phyloP scores from a whole-genome alignment of 2,888 invertebrate genomes.

The Tiliacea aurago region DNA sequence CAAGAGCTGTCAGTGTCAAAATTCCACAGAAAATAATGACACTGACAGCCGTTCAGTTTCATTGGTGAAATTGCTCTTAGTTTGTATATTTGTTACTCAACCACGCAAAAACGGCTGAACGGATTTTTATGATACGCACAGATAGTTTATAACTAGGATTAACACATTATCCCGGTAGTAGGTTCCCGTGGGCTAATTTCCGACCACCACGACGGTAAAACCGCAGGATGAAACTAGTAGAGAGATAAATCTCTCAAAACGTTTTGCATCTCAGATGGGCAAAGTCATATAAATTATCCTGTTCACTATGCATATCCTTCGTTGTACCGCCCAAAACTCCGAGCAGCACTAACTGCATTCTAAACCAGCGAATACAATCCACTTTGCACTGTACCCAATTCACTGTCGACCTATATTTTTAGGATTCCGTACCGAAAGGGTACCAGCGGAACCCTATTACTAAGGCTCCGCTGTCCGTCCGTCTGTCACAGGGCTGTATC shows the following conservation, averaged over 20 bases:
- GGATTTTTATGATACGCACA: not conserved
- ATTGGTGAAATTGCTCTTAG: too few relatives aligned
- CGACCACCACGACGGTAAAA: not conserved
- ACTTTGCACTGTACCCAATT: constrained; percentile 33
- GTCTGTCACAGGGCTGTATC: not conserved
- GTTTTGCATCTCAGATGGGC: constrained; percentile 29
- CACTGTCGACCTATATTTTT: constrained; percentile 47
- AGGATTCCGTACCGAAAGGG: not conserved
- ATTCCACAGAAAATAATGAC: too few relatives aligned
- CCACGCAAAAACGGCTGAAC: not conserved
- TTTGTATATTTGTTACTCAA: not conserved
- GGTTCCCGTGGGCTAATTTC: too few relatives aligned
- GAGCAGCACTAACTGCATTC: constrained; percentile 51
- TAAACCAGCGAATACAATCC: constrained; percentile 38
- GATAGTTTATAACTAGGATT: too few relatives aligned
- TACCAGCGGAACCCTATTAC: not conserved
- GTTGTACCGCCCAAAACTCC: constrained; percentile 27
- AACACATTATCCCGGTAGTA: too few relatives aligned
- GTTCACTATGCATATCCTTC: constrained; percentile 36
- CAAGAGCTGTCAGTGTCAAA: too few relatives aligned
- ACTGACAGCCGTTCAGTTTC: too few relatives aligned
- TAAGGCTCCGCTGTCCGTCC: not conserved
- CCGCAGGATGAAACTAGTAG: not conserved
- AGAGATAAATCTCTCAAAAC: constrained; percentile 24
- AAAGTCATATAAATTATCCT: constrained; percentile 46